Conservation (phyloP, 2,113 vertebrate species). For the Burhinus bistriatus region DNA sequence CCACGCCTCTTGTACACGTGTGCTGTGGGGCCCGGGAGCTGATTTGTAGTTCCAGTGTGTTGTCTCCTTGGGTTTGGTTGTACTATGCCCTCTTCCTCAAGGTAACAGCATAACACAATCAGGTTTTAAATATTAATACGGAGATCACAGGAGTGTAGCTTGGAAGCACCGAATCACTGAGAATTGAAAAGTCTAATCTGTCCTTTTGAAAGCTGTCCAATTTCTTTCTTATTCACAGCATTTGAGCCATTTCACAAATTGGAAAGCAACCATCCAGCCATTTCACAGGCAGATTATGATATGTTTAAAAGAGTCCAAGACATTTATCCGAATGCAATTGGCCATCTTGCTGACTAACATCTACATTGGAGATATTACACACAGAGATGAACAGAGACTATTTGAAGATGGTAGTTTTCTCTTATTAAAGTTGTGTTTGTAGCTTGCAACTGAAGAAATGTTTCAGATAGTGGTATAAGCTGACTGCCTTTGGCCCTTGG, state of each 20-base stretch:
- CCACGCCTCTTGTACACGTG: accelerated
- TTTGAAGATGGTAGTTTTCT: slow-evolving; percentile 11
- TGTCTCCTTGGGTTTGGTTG: not conserved
- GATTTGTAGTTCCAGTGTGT: not conserved
- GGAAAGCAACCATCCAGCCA: slow-evolving; percentile 55
- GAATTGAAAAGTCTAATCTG: slow-evolving; percentile 52
- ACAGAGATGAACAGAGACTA: slow-evolving; percentile 32
- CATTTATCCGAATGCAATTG: slow-evolving; percentile 42
- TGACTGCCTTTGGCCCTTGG: not conserved
- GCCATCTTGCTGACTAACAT: slow-evolving; percentile 30
- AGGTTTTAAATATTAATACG: slow-evolving; percentile 37
- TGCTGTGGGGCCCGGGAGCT: not conserved
- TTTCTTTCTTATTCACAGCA: slow-evolving; percentile 64
- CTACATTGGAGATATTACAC: slow-evolving; percentile 15
- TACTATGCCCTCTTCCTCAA: not conserved
- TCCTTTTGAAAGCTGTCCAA: slow-evolving; percentile 63
- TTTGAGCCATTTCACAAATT: slow-evolving; percentile 68
- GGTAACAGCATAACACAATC: not conserved
- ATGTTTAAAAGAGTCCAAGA: slow-evolving; percentile 52
- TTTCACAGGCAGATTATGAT: slow-evolving; percentile 65
- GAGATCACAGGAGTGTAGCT: slow-evolving; percentile 18
- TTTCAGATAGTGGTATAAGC: not conserved
- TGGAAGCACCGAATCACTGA: slow-evolving; percentile 20
- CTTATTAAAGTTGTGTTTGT: slow-evolving; percentile 1
- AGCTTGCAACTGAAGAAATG: not conserved